Base-by-base conservation (phyloP, 92 coral and sea anemone genomes). In the Palythoa heliodiscus region DNA sequence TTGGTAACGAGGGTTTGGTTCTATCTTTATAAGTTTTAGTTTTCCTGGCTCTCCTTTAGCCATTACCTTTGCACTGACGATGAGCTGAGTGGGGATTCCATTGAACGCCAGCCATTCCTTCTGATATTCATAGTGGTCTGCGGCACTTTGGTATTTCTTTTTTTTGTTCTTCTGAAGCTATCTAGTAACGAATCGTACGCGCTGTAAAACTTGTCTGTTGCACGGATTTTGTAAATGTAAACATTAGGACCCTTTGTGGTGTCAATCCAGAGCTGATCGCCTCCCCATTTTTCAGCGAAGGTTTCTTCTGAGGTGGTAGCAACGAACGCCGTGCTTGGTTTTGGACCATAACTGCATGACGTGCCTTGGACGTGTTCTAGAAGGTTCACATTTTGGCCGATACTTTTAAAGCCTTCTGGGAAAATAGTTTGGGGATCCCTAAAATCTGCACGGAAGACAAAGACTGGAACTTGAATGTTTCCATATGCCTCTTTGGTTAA, bases 241-340 rank as follows among this genome's bases (percentile, higher is more conserved):
- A 80, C 84, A n/a, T 80, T 14, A 10, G 73, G 73, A 2, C 84
- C 84, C 66, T 48, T 80, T 14, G 66, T 6, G 74, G 1, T 80
- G 63, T 80, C 84, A 50, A 80, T 80, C 73, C 73, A 80, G 9
- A 80, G 23, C 16, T 80, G 84, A 24, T 80, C 75, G 1, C 74
- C 74, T 66, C 75, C 75, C 84, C 84, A 80, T 17, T 52, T 67
- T 50, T 40, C 60, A 14, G 84, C 84, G 23, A 80, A 80, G 4
- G 84, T 22, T 67, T 80, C 74, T 6, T 80, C 74, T 9, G 84
- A 80, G 16, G 73, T 80, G 3, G 84, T 80, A 17, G 84, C 84
- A 16, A 80, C 84, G 16, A 80, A 80, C 12, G 84, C 84, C 5
- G 84, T 80, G 84, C 74, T 80, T 13, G 84, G 73, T 10, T 80